Conservation (phyloP, 2,113 vertebrate genomes). For the Oreotrochilus melanogaster region DNA sequence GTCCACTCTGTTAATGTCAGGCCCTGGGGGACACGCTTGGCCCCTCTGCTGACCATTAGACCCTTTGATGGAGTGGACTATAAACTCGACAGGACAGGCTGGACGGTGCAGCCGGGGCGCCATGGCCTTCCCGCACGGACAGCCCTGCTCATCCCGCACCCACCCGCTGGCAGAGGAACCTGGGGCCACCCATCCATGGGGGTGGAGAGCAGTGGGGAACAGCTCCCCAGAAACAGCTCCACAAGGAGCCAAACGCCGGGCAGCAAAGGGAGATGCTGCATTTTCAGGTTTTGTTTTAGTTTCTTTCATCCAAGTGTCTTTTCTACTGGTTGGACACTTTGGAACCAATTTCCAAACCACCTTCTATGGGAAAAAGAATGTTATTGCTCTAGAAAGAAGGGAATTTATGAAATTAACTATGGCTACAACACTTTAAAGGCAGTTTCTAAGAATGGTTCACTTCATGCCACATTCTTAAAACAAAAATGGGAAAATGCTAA, state of each 20-base stretch:
- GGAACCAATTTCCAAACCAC: constrained; percentile 37
- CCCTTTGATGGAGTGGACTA: constrained; percentile 83
- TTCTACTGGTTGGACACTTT: neutral
- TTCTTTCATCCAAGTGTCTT: neutral
- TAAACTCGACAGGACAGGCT: constrained; percentile 74
- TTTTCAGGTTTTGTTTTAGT: constrained; percentile 5
- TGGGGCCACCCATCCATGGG: rapidly evolving
- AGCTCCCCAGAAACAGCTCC: neutral
- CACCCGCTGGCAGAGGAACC: rapidly evolving
- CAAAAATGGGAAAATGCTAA: constrained; percentile 1
- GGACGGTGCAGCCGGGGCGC: constrained; percentile 20
- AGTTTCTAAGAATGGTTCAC: neutral
- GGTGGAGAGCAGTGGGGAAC: neutral
- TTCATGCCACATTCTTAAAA: neutral
- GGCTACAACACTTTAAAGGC: neutral
- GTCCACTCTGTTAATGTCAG: constrained; percentile 81
- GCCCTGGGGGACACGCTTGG: constrained; percentile 77
- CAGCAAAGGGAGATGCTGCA: neutral
- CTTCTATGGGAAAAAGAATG: constrained; percentile 30
- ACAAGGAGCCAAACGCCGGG: neutral
- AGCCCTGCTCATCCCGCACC: too few species aligned
- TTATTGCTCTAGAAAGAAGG: constrained; percentile 17
- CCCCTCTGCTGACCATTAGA: constrained; percentile 82
- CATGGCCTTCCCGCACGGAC: neutral
- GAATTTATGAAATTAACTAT: neutral